phyloP scores from a whole-genome alignment of 2,113 vertebrate species.

The Peromyscus maniculatus region DNA sequence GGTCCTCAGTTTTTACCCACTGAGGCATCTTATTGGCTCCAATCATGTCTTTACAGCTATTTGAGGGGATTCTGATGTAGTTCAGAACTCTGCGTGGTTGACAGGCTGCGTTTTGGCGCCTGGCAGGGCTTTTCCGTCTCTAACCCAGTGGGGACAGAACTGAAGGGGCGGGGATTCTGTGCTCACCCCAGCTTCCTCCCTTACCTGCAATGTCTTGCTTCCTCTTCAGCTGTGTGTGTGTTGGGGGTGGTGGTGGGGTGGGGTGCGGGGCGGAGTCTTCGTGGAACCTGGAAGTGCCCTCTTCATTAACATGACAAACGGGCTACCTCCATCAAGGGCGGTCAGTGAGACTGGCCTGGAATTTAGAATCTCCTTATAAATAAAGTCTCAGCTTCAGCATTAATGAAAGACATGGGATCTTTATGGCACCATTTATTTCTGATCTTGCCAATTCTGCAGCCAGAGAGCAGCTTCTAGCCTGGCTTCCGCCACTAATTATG shows the following conservation, averaged over 20 bases:
- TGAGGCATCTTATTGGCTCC: not conserved
- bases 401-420: slow-evolving; percentile 73
- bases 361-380: slow-evolving; percentile 82
- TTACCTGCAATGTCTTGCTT: not conserved
- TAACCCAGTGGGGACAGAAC: not conserved
- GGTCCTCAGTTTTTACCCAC: not conserved
- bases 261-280: not conserved
- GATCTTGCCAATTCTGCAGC: slow-evolving; percentile 68
- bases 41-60: not conserved
- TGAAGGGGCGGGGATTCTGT: not conserved
- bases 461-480: slow-evolving; percentile 26
- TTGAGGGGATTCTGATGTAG: not conserved
- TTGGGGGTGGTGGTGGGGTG: no score
- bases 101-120: not conserved
- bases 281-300: slow-evolving; percentile 62
- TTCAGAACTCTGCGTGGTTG: not conserved
- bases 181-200: not conserved
- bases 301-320: slow-evolving; percentile 78
- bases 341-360: slow-evolving; percentile 66
- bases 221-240: not conserved
- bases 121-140: not conserved
- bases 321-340: slow-evolving; percentile 72
- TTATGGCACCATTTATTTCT: slow-evolving; percentile 71
- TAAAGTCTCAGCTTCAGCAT: slow-evolving; percentile 69
- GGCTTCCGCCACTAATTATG: slow-evolving; percentile 42